Evolutionary conservation across 2,113 vertebrate species (phyloP).

Genomic region (Oxygymnocypris stewartii): DNA sequence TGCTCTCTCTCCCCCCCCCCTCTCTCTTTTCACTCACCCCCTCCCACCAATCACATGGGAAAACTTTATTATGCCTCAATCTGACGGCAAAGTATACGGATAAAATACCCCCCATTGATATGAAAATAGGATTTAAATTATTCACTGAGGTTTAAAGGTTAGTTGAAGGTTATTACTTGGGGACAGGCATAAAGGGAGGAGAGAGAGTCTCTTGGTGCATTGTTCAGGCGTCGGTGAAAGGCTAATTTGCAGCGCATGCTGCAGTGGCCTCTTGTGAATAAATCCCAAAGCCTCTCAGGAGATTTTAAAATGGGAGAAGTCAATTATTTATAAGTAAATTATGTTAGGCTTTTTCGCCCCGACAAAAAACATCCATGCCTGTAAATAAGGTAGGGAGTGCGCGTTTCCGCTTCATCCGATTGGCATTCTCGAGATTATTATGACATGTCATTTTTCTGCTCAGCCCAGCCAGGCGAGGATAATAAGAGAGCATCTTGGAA

Average conservation of each 20-base stretch:
- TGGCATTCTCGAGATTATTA: slow-evolving; percentile 56
- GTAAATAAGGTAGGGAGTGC: slow-evolving; percentile 68
- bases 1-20: slow-evolving; percentile 65
- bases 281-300: slow-evolving; percentile 79
- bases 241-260: slow-evolving; percentile 83
- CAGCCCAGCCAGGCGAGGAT: slow-evolving; percentile 59
- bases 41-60: slow-evolving; percentile 78
- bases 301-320: slow-evolving; percentile 84
- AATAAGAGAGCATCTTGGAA: slow-evolving; percentile 68
- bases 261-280: slow-evolving; percentile 80
- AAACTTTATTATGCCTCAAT: slow-evolving; percentile 90
- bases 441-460: slow-evolving; percentile 59
- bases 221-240: slow-evolving; percentile 80
- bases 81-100: slow-evolving; percentile 90
- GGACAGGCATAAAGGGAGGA: slow-evolving; percentile 60
- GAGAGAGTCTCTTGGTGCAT: slow-evolving; percentile 69
- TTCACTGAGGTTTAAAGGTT: slow-evolving; percentile 94
- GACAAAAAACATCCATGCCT: slow-evolving; percentile 51
- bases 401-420: slow-evolving; percentile 60
- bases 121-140: slow-evolving; percentile 94
- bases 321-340: slow-evolving; percentile 93
- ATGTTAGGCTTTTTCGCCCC: slow-evolving; percentile 66
- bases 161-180: slow-evolving; percentile 96
- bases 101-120: slow-evolving; percentile 95
- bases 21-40: slow-evolving; percentile 59